Evolutionary conservation across 1,140 invertebrate genomes (phyloP).

Genomic region (Drosophila littoralis): DNA sequence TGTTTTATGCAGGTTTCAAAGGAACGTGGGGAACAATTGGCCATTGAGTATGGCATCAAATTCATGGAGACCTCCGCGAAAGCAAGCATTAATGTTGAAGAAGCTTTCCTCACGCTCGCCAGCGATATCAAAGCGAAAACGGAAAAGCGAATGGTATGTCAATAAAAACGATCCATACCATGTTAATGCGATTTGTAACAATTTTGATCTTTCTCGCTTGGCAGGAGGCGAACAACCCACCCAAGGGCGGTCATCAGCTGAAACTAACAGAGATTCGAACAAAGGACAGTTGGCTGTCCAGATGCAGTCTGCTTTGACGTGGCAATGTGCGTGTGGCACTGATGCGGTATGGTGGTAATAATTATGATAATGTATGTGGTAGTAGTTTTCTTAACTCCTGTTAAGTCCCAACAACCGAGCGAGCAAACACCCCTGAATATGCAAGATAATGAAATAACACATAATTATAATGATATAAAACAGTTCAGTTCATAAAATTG

Average conservation of each 20-base stretch:
- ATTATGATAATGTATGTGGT: slow-evolving; percentile 75
- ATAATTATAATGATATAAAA: slow-evolving; percentile 64
- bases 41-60: slow-evolving; percentile 95
- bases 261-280: slow-evolving; percentile 89
- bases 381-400: slow-evolving; percentile 82
- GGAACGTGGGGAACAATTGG: slow-evolving; percentile 90
- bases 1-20: slow-evolving; percentile 86
- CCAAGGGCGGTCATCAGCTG: slow-evolving; percentile 90
- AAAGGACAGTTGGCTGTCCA: slow-evolving; percentile 89
- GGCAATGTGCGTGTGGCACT: slow-evolving; percentile 75
- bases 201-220: slow-evolving; percentile 42
- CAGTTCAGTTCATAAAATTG: slow-evolving; percentile 53
- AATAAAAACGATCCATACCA: not conserved
- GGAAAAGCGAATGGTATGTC: slow-evolving; percentile 96
- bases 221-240: slow-evolving; percentile 92
- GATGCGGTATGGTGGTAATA: slow-evolving; percentile 78
- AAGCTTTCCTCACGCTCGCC: slow-evolving; percentile 96
- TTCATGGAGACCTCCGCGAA: slow-evolving; percentile 98
- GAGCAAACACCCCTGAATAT: slow-evolving; percentile 50
- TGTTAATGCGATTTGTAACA: not conserved
- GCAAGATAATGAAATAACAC: slow-evolving; percentile 58
- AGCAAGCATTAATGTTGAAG: slow-evolving; percentile 95
- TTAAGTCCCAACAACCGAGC: slow-evolving; percentile 63
- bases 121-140: slow-evolving; percentile 97
- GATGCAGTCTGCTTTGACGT: slow-evolving; percentile 91